phyloP scores from a whole-genome alignment of 2,797 vertebrate genomes.

The Xerus rutilus region DNA sequence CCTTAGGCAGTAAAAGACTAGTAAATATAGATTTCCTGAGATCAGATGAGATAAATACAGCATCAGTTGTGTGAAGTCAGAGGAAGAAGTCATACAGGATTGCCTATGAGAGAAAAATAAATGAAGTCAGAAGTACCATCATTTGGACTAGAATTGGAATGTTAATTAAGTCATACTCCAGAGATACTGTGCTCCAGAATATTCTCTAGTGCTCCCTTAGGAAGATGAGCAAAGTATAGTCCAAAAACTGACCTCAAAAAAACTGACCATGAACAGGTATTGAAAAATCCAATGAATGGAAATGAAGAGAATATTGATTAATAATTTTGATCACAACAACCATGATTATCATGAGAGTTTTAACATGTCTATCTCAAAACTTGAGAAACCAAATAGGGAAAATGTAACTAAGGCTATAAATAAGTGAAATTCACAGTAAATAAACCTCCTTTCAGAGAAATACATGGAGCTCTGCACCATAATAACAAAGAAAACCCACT shows the following conservation, averaged over 20 bases:
- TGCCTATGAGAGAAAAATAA: neutral
- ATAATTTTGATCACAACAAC: neutral
- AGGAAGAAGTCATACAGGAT: neutral
- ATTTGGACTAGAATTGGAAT: neutral
- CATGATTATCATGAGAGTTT: neutral
- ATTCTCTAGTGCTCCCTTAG: neutral
- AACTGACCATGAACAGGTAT: neutral
- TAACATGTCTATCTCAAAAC: neutral
- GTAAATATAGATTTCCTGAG: neutral
- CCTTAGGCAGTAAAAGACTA: neutral
- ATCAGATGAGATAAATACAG: neutral
- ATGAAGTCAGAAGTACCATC: neutral
- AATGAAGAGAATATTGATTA: neutral
- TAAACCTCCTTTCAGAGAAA: neutral
- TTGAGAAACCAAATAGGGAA: neutral
- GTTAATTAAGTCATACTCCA: neutral
- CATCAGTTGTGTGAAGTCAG: neutral
- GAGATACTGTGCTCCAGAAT: neutral
- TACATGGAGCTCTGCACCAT: neutral
- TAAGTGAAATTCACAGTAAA: neutral
- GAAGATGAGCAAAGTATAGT: neutral
- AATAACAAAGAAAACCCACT: neutral
- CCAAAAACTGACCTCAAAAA: neutral
- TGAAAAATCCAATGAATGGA: neutral
- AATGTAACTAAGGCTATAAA: neutral